Base-by-base conservation (phyloP, 2,888 invertebrate species). In the Lithophane socia region DNA sequence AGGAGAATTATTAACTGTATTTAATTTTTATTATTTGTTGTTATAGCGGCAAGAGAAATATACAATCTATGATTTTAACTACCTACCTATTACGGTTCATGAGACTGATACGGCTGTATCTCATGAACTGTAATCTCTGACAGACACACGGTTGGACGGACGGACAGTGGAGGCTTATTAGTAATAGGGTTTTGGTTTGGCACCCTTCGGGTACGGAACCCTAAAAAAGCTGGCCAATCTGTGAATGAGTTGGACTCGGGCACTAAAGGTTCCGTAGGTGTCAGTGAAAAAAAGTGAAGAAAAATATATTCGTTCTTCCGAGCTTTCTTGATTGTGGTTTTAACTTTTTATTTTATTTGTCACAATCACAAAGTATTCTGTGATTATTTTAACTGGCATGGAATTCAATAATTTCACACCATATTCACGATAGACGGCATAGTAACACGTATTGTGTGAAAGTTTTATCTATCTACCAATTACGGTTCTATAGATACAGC, bases 191-290 rank as follows among this genome's bases (percentile, higher is more conserved):
- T 37, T 37, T 37, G 37, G 37, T 5, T 5, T 4, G 37, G 37
- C 5, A 37, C 37, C 37, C 37, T 5, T 37, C 37, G 37, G 37
- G 5, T 37, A 5, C 37, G 37, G 37, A 37, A 37, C 37, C 37
- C 5, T 37, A 37, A 89, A 88, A 90, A 90, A 79, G 65, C 37
- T 58, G 44, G 37, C n/a, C n/a, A n/a, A n/a, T n/a, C n/a, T n/a
- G n/a, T n/a, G n/a, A n/a, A n/a, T n/a, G 37, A 76, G 10, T 8
- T 18, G 16, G 10, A 52, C 16, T 52, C 0, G 8, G 3, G 0
- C 8, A 24, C 0, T 37, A 13, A 13, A 37, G 44, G 77, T 58
- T 60, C 65, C 44, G n/a, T 52, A 61, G 16, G 29, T 52, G 13
- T n/a, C 37, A 13, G 1, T 63, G 24, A 63, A 63, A 21, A 18